Evolutionary conservation across 2,797 vertebrate species (phyloP).

Genomic region (Rhinatrema bivittatum): DNA sequence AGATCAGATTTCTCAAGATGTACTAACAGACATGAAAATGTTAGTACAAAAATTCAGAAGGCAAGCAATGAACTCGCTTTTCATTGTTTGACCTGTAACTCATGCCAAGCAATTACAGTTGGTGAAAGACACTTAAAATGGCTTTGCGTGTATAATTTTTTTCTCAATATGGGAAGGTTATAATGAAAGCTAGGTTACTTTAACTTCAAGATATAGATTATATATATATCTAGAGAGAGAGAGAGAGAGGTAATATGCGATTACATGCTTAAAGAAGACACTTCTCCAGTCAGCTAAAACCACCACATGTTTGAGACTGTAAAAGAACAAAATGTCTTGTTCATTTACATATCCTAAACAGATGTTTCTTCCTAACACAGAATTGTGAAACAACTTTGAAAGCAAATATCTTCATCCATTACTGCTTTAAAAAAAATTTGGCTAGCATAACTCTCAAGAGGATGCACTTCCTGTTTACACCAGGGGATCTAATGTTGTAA

Average conservation of each 20-base stretch:
- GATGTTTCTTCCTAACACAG: conserved; percentile 40
- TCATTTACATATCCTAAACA: conserved; percentile 61
- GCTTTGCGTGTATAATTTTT: too few species aligned
- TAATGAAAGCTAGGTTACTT: too few species aligned
- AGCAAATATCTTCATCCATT: conserved; percentile 36
- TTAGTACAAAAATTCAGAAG: too few species aligned
- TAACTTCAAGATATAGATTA: too few species aligned
- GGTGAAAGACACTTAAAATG: too few species aligned
- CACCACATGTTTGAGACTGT: conserved; percentile 17
- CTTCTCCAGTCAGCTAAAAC: conserved; percentile 11
- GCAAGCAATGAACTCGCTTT: too few species aligned
- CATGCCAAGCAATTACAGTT: too few species aligned
- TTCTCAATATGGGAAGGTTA: too few species aligned
- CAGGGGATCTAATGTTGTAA: conserved; percentile 33
- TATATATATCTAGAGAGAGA: conserved; percentile 18
- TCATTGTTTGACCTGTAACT: too few species aligned
- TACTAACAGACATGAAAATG: too few species aligned
- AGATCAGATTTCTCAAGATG: too few species aligned
- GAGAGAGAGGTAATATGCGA: too few species aligned
- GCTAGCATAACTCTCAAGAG: conserved; percentile 42
- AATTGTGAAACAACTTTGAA: conserved; percentile 53
- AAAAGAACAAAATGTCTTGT: conserved; percentile 53
- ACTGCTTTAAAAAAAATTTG: conserved; percentile 34
- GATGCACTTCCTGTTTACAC: conserved; percentile 41
- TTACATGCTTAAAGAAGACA: conserved; percentile 4